phyloP scores from a whole-genome alignment of 1,140 invertebrate genomes.

The Aricia agestis region DNA sequence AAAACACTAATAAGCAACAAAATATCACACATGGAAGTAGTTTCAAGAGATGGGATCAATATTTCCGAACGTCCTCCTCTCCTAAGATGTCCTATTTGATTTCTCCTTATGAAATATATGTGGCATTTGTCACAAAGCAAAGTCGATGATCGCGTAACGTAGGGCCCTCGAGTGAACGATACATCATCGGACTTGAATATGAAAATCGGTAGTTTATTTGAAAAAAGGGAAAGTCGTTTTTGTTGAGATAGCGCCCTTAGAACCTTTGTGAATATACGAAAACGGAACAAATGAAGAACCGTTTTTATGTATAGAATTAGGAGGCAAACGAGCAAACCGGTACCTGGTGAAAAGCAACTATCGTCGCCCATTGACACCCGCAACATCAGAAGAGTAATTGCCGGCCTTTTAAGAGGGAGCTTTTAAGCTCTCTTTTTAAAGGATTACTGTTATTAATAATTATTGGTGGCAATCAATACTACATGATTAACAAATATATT shows the following conservation, averaged over 20 bases:
- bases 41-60: not conserved
- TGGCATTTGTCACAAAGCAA: slow-evolving; percentile 37
- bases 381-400: too few relatives aligned
- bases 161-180: slow-evolving; percentile 25
- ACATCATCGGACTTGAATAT: slow-evolving; percentile 29
- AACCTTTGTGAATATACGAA: not conserved
- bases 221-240: slow-evolving; percentile 30
- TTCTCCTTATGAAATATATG: slow-evolving; percentile 35
- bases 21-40: not conserved
- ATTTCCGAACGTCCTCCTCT: not conserved
- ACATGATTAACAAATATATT: too few relatives aligned
- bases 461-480: too few relatives aligned
- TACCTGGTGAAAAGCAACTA: too few relatives aligned
- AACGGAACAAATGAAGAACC: not conserved
- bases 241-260: not conserved
- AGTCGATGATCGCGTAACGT: slow-evolving; percentile 36
- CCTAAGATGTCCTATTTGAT: slow-evolving; percentile 29
- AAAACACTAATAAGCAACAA: not conserved
- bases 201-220: slow-evolving; percentile 32
- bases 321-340: too few relatives aligned
- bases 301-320: not conserved
- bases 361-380: too few relatives aligned
- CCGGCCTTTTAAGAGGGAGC: too few relatives aligned
- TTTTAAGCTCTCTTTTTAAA: too few relatives aligned
- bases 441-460: too few relatives aligned